A percentile compares a stretch with the other conserved stretches of the same genome.
phyloP scores from a whole-genome alignment of 2,888 invertebrate species.

The Drosophila diplacantha region DNA sequence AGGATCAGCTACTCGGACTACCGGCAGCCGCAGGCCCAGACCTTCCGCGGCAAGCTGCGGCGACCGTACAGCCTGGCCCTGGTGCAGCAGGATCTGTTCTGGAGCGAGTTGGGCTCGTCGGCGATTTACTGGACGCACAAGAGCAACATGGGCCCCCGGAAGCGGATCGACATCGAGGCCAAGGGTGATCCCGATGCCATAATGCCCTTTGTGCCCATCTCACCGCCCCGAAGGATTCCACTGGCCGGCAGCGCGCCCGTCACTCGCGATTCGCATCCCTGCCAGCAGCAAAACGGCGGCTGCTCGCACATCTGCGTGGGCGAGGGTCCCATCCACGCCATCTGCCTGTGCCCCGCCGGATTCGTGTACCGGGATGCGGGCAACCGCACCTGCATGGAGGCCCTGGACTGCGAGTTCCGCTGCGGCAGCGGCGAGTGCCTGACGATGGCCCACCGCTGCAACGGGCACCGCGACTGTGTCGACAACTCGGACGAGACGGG shows the following conservation, averaged over 20 bases:
- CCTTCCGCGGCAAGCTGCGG: constrained; percentile 78
- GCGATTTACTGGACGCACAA: constrained; percentile 82
- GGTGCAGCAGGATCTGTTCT: constrained; percentile 83
- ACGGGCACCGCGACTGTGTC: constrained; percentile 80
- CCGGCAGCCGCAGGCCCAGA: constrained; percentile 80
- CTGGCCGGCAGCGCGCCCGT: constrained; percentile 54
- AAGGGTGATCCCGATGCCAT: constrained; percentile 29
- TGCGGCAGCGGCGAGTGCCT: constrained; percentile 81
- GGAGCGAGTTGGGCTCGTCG: constrained; percentile 81
- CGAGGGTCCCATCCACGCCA: constrained; percentile 69
- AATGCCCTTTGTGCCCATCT: constrained; percentile 25
- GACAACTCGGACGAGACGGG: constrained; percentile 80
- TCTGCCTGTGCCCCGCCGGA: constrained; percentile 84
- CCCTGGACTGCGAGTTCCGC: constrained; percentile 79
- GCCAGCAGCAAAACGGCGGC: constrained; percentile 81
- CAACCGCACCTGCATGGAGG: constrained; percentile 80
- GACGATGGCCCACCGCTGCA: constrained; percentile 79
- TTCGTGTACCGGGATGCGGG: constrained; percentile 79
- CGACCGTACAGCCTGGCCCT: constrained; percentile 81
- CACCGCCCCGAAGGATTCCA: constrained; percentile 60
- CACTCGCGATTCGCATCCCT: constrained; percentile 79
- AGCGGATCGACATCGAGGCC: constrained; percentile 72
- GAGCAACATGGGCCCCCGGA: constrained; percentile 74
- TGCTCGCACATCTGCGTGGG: constrained; percentile 88
- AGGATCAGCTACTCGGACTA: constrained; percentile 83